Evolutionary conservation across 2,888 invertebrate genomes (phyloP).

Genomic region (Cyclophora punctaria): DNA sequence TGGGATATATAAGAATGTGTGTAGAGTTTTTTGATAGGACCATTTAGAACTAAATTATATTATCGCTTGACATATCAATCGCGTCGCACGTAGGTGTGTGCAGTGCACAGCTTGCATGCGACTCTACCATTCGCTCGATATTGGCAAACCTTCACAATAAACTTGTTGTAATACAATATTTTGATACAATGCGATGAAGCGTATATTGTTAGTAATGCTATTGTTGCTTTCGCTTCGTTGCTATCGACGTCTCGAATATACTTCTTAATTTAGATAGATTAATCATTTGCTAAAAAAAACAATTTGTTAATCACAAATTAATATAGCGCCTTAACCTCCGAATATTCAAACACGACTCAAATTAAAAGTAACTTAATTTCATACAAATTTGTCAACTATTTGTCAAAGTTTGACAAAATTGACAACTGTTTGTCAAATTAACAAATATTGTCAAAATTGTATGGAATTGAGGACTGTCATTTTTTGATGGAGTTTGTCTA

Average conservation of each 20-base stretch:
- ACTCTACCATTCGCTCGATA: constrained; percentile 52
- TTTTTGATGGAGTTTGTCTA: too few species aligned
- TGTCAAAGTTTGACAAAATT: too few species aligned
- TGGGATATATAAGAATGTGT: too few species aligned
- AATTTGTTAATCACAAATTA: constrained; percentile 24
- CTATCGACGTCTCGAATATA: constrained; percentile 34
- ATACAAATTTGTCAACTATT: too few species aligned
- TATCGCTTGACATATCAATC: constrained; percentile 51
- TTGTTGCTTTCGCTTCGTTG: constrained; percentile 65
- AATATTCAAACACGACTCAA: constrained; percentile 6
- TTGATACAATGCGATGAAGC: constrained; percentile 26
- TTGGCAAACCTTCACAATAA: constrained; percentile 73
- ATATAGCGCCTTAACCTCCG: constrained; percentile 4
- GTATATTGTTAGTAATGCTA: constrained; percentile 34
- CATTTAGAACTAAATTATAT: constrained; percentile 1
- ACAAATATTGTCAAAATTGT: too few species aligned
- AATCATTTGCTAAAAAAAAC: constrained; percentile 16
- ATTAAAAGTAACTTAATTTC: too few species aligned
- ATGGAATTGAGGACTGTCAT: too few species aligned
- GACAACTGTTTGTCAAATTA: too few species aligned
- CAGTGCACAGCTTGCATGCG: constrained; percentile 58
- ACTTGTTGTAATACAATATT: constrained; percentile 40
- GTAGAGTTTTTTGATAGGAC: too few species aligned
- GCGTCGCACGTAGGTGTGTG: constrained; percentile 44
- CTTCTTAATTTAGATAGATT: too few species aligned